Base-by-base conservation (phyloP, 2,797 vertebrate genomes). In the Mormyrus proboscirostris region DNA sequence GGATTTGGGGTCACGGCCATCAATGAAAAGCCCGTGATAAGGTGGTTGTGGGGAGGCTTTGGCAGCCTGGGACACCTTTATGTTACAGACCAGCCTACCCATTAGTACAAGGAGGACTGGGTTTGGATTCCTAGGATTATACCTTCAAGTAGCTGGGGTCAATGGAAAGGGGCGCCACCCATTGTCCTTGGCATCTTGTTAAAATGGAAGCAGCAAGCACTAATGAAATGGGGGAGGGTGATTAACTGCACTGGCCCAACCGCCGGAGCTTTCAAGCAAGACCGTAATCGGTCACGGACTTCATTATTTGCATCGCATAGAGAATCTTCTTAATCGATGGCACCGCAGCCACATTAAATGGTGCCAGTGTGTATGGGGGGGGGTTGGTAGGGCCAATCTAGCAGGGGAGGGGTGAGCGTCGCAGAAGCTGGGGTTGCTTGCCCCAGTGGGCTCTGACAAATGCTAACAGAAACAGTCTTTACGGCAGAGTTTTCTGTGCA, bases 241-340 rank as follows among this genome's bases (percentile, higher is more conserved):
- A 79, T 79, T 79, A 79, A 79, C 38, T 79, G 76, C 41, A 47
- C 16, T 3, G 76, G 38, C 16, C 73, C 7, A 1, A 79, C 38
- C 16, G 38, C 38, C 38, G 16, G 76, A 41, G 38, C 76, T 41
- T 19, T 79, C 76, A 79, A n/a, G 76, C 76, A 47, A 47, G 76
- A 79, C 76, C 76, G 7, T 44, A 47, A 79, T 79, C 41, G 38
- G 38, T 79, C 41, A 79, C 41, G 3, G 76, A 79, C 14, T 79
- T 79, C 65, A 73, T 73, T 79, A 79, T 79, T 79, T 79, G 76
- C 41, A 79, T 79, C 19, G 41, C 76, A n/a, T 7, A 79, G 76
- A 79, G 76, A 79, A n/a, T 79, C 41, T 79, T 47, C 19, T 79
- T 79, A 79, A 79, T 79, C 76, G 76, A 47, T 79, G 76, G 76